Percentiles rank a stretch among this genome's conserved stretches.
These are phyloP conservation scores for Piezodorus guildinii DNA, from an alignment of 1,140 invertebrate genomes.

Conservation along the genomic window DNA sequence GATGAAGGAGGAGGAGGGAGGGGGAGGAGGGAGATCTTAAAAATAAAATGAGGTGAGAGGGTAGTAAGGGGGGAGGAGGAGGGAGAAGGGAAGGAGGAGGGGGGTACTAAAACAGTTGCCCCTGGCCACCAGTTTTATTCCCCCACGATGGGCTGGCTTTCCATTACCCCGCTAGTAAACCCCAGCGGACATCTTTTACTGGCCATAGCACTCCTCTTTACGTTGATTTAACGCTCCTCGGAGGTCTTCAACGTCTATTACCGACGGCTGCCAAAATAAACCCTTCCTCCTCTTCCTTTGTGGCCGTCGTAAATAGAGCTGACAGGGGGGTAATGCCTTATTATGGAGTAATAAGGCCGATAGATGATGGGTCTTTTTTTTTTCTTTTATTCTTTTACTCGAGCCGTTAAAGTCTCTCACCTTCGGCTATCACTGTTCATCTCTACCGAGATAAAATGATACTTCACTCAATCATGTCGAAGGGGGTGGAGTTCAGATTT, in stretches of 20 bases:
- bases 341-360: no score
- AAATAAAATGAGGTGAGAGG: background rate
- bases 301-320: no score
- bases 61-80: background rate
- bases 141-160: conserved; percentile 20
- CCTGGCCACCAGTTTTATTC: conserved; percentile 19
- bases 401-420: no score
- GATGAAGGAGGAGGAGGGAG: no score
- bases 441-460: no score
- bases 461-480: no score
- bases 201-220: conserved; percentile 20
- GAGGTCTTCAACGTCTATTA: background rate
- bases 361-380: no score
- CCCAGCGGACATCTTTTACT: conserved; percentile 25
- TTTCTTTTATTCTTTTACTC: no score
- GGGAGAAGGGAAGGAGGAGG: background rate
- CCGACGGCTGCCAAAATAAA: background rate
- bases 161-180: conserved; percentile 22
- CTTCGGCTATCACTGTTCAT: no score
- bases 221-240: conserved; percentile 18
- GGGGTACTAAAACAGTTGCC: conserved; percentile 20
- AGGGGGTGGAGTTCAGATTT: no score
- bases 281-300: background rate
- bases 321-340: no score
- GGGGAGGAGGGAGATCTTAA: no score